phyloP scores from a whole-genome alignment of 2,888 invertebrate genomes.

The Stenoptilia bipunctidactyla region DNA sequence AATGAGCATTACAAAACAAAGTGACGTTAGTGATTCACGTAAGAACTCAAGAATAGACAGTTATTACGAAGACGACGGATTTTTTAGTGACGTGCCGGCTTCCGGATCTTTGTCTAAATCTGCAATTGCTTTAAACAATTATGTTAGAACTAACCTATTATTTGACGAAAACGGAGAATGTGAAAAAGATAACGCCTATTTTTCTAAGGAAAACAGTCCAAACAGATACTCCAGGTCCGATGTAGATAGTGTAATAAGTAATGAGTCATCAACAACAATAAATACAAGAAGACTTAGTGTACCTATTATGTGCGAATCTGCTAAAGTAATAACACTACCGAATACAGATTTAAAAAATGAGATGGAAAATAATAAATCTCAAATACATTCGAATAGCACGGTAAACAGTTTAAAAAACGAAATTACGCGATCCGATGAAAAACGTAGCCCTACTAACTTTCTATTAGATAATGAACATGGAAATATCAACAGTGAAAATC shows the following conservation, averaged over 20 bases:
- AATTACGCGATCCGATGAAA: neutral
- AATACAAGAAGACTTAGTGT: constrained; percentile 3
- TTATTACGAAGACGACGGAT: constrained; percentile 39
- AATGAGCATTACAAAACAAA: constrained; percentile 26
- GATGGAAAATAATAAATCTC: constrained; percentile 15
- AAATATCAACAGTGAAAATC: neutral
- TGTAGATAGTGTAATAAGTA: constrained; percentile 42
- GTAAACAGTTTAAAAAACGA: neutral
- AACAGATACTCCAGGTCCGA: constrained; percentile 49
- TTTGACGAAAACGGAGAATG: constrained; percentile 40
- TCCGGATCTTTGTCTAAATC: constrained; percentile 52
- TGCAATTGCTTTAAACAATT: constrained; percentile 50
- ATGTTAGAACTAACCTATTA: constrained; percentile 53
- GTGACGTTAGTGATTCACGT: constrained; percentile 8
- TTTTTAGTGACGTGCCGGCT: constrained; percentile 45
- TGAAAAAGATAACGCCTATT: constrained; percentile 42
- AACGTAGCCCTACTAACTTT: neutral
- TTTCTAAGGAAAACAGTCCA: constrained; percentile 57
- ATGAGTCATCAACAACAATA: constrained; percentile 26
- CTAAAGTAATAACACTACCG: neutral
- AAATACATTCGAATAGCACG: neutral
- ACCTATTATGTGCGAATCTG: neutral
- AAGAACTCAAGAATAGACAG: constrained; percentile 13
- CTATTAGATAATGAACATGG: too few species aligned
- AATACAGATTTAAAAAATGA: constrained; percentile 4